phyloP scores from a whole-genome alignment of 2,113 vertebrate species.

The Hydrolagus affinis region DNA sequence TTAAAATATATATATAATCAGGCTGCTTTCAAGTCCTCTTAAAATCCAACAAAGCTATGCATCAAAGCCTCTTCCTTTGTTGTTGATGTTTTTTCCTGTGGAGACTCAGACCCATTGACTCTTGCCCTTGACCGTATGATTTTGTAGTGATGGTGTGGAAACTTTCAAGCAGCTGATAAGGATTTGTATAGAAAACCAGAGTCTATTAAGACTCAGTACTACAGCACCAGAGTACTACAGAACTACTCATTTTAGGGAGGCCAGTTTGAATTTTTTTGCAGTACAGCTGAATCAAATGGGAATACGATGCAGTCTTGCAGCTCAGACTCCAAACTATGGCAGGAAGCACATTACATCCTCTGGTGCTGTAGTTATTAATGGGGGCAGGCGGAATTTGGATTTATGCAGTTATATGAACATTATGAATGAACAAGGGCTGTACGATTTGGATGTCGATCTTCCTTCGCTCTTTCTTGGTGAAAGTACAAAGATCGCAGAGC shows the following conservation, averaged over 20 bases:
- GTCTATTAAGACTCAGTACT: conserved; percentile 22
- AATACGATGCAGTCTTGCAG: not conserved
- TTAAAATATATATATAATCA: not conserved
- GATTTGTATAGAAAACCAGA: conserved; percentile 24
- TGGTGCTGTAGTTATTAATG: no score
- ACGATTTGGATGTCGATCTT: no score
- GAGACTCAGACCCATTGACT: conserved; percentile 18
- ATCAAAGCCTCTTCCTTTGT: conserved; percentile 18
- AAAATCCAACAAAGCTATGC: not conserved
- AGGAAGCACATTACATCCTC: no score
- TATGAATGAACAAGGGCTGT: no score
- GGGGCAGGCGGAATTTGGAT: no score
- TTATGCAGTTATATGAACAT: no score
- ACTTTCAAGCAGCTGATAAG: conserved; percentile 32
- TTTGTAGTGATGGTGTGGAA: conserved; percentile 27
- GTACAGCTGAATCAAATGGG: not conserved
- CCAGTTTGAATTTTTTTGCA: conserved; percentile 17
- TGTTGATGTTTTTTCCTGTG: conserved; percentile 9
- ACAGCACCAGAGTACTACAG: no score
- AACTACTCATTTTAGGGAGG: conserved; percentile 1
- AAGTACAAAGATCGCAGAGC: no score
- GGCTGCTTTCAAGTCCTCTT: not conserved
- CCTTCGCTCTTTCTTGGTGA: no score
- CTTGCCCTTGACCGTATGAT: conserved; percentile 27
- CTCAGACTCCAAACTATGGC: not conserved